Conservation (phyloP, 2,113 vertebrate species). For the Cochlearius cochlearius region DNA sequence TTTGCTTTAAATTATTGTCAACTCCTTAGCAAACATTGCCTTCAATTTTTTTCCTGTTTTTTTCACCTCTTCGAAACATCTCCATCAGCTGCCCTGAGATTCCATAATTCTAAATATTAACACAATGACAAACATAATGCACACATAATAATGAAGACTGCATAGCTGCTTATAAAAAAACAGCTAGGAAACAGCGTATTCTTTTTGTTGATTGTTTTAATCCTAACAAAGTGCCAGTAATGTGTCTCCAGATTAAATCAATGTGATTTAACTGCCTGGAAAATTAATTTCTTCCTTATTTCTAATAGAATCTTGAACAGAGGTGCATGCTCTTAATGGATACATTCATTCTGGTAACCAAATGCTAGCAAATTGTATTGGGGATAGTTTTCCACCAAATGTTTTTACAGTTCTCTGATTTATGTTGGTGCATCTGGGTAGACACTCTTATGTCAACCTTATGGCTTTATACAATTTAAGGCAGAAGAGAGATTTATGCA, state of each 20-base stretch:
- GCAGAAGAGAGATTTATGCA: background rate
- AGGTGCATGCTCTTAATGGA: background rate
- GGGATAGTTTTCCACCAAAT: background rate
- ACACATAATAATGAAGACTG: background rate
- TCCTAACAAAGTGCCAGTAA: background rate
- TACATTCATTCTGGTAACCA: background rate
- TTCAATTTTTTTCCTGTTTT: background rate
- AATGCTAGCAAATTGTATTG: background rate
- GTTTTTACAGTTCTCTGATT: background rate
- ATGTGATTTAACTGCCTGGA: constrained; percentile 23
- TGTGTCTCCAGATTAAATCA: constrained; percentile 5
- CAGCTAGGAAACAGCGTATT: background rate
- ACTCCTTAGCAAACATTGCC: background rate
- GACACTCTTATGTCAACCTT: background rate
- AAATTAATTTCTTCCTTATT: constrained; percentile 25
- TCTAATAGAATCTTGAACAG: constrained; percentile 7
- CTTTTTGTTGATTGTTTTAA: background rate
- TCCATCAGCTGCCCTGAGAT: background rate
- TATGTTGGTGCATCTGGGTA: background rate
- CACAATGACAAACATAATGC: background rate
- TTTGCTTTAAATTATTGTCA: background rate
- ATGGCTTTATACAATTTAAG: background rate
- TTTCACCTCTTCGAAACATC: background rate
- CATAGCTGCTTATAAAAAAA: background rate
- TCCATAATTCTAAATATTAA: background rate